phyloP scores from a whole-genome alignment of 2,113 vertebrate genomes.

The Okapia johnstoni region DNA sequence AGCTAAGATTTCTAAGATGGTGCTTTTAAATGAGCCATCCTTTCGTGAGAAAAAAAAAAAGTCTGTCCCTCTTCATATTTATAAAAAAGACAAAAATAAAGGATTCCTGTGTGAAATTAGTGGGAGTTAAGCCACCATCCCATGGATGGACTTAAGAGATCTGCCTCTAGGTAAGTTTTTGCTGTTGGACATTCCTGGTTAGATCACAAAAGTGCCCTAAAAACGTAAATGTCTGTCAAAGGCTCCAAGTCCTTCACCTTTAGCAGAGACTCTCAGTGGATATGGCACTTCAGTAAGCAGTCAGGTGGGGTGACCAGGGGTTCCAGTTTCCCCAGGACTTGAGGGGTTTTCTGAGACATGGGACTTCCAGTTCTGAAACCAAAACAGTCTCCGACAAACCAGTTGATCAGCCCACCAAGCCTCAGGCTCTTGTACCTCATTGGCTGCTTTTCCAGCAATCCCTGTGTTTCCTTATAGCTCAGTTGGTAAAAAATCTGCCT shows the following conservation, averaged over 20 bases:
- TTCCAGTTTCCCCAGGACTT: not conserved
- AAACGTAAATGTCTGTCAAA: not conserved
- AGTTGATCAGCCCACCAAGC: not conserved
- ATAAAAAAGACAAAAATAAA: not conserved
- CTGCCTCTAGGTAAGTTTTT: not conserved
- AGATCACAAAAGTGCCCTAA: not conserved
- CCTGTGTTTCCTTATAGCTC: not conserved
- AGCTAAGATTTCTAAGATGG: not conserved
- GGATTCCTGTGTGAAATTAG: not conserved
- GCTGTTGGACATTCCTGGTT: not conserved
- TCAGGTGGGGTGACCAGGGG: not conserved
- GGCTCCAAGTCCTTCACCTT: not conserved
- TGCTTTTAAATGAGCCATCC: not conserved
- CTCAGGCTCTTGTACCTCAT: not conserved
- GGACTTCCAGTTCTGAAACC: not conserved
- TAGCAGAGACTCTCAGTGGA: not conserved
- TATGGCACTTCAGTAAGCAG: not conserved
- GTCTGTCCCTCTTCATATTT: not conserved
- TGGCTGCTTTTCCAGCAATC: not conserved
- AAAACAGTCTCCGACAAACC: not conserved
- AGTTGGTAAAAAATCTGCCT: not conserved
- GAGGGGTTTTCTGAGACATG: not conserved
- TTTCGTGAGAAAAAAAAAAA: not conserved
- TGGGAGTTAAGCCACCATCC: not conserved
- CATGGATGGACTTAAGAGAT: not conserved